Evolutionary conservation across 1,140 invertebrate species (phyloP), one percentile per base, ranked within the genome.

Genomic region (Ericerus pela): DNA sequence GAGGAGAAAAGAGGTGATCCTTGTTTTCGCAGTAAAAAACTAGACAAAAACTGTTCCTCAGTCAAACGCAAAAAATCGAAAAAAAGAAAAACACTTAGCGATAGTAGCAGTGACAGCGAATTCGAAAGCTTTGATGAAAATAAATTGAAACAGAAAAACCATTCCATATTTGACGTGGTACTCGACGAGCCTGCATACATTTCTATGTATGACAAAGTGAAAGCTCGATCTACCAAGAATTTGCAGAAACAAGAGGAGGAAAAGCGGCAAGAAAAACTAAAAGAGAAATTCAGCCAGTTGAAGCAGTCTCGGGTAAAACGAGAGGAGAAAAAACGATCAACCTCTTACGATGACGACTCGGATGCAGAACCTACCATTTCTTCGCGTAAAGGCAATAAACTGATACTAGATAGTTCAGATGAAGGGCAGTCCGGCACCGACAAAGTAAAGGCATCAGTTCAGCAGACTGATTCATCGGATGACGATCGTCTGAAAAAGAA

Each of bases 171-270:
- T 69, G 87, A 91, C 66, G 88, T 90, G 57, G 78, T 88, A 22
- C 85, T 89, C 63, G 88, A 92, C 63, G 88, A 85, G 59, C 87
- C 87, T 2, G 82, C 82, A 12, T 95, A 93, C 66, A 89, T 93
- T 57, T 96, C 92, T 29, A 97, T 97, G 93, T 97, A 97, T 68
- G 94, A 96, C 67, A 96, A 96, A 71, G 91, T 97, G 0, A 97
- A 97, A 71, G 87, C 91, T 2, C 78, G 92, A 37, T 94, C 90
- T 24, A 92, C 84, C 55, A 89, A 89, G 67, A 87, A 88, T 65
- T 86, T 88, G 82, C 85, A 89, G 68, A 89, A 88, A 66, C 78
- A 88, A 62, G 87, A 91, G 65, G 85, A 91, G 69, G 82, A 90
- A 70, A 88, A 89, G 63, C 75, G 85, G 4, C 82, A 88, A 68